These are phyloP conservation scores for Myxocyprinus asiaticus DNA, from an alignment of 2,113 vertebrate species.

Conservation along the genomic window DNA sequence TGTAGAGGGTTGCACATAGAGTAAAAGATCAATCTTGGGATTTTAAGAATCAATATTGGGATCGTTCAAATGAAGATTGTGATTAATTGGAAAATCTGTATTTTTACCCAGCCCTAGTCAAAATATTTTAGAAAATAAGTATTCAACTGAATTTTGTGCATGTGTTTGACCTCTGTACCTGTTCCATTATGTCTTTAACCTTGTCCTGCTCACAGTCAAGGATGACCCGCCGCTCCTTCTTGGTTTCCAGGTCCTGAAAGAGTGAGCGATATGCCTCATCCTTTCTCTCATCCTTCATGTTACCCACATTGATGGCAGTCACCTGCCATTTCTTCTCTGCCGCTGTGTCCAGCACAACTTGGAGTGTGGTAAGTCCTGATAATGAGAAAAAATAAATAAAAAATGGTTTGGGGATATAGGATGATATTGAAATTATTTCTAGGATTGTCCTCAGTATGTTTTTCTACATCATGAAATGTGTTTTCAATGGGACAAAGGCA, in stretches of 20 bases:
- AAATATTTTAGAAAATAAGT: too few species aligned
- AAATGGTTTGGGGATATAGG: background rate
- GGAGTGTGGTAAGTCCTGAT: conserved; percentile 90
- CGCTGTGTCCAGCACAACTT: conserved; percentile 95
- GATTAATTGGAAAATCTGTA: too few species aligned
- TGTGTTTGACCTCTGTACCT: conserved; percentile 74
- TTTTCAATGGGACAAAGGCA: too few species aligned
- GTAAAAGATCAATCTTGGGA: too few species aligned
- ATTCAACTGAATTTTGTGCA: background rate
- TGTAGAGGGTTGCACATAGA: too few species aligned
- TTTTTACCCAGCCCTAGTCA: too few species aligned
- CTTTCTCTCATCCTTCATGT: conserved; percentile 97
- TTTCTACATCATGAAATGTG: too few species aligned
- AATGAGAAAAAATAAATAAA: conserved; percentile 26
- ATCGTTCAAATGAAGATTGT: too few species aligned
- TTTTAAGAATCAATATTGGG: too few species aligned
- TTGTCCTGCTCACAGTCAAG: conserved; percentile 98
- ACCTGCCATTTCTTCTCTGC: conserved; percentile 99
- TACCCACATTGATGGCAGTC: conserved; percentile 97
- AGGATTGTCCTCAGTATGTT: too few species aligned
- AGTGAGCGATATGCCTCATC: conserved; percentile 96
- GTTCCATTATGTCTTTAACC: conserved; percentile 98
- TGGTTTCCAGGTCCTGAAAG: conserved; percentile 96
- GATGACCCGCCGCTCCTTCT: conserved; percentile 95
- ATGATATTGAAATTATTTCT: background rate